Evolutionary conservation across 2,113 vertebrate genomes (phyloP).

Genomic region (Macquaria ambigua): DNA sequence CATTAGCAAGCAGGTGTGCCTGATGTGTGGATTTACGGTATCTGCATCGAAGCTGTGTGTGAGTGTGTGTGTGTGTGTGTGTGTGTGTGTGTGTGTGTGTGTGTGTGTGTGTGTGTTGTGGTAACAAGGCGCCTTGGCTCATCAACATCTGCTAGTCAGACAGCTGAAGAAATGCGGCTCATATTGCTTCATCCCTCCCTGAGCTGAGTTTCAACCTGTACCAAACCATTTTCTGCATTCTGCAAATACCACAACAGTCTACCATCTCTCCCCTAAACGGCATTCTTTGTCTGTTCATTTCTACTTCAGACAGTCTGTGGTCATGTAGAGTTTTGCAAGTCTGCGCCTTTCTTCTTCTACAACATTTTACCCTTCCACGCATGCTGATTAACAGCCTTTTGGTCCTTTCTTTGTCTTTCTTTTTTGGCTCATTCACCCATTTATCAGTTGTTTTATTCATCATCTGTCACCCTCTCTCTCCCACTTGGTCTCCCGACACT

Average conservation of each 20-base stretch:
- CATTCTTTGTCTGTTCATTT: slow-evolving; percentile 52
- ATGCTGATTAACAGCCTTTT: slow-evolving; percentile 9
- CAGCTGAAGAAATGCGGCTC: slow-evolving; percentile 61
- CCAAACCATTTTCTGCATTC: slow-evolving; percentile 70
- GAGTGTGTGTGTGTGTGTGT: slow-evolving; percentile 31
- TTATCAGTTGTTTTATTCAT: slow-evolving; percentile 34
- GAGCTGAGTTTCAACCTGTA: slow-evolving; percentile 73
- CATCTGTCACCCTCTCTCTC: slow-evolving; percentile 6
- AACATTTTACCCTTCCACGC: not conserved
- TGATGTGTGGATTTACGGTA: slow-evolving; percentile 52
- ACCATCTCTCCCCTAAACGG: not conserved
- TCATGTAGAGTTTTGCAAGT: slow-evolving; percentile 16
- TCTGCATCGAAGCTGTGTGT: slow-evolving; percentile 40
- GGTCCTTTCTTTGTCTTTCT: not conserved
- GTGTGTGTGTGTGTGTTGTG: slow-evolving; percentile 38
- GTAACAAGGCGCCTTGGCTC: slow-evolving; percentile 58
- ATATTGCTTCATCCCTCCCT: slow-evolving; percentile 59
- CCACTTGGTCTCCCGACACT: not conserved
- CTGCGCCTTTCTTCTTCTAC: slow-evolving; percentile 1
- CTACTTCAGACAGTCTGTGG: slow-evolving; percentile 40
- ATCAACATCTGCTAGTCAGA: slow-evolving; percentile 69
- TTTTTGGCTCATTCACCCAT: not conserved
- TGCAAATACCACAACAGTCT: slow-evolving; percentile 66
- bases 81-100: slow-evolving; percentile 31
- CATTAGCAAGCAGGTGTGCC: slow-evolving; percentile 51